Evolutionary conservation across 2,797 vertebrate species (phyloP).

Genomic region (Poecile montanus): DNA sequence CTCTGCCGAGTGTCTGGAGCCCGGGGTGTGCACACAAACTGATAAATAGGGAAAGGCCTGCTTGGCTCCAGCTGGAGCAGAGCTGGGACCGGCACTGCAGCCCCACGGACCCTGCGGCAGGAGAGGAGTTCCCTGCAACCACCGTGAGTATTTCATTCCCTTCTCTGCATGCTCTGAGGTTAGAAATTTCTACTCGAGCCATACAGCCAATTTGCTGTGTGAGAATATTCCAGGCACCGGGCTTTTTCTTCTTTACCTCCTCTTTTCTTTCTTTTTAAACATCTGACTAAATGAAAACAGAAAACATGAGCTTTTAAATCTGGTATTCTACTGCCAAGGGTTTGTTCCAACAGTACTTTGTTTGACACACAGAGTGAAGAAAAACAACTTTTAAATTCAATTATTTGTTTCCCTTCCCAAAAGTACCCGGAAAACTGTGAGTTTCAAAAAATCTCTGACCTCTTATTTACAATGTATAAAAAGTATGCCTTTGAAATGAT

Average conservation of each 20-base stretch:
- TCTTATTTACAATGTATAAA: not conserved
- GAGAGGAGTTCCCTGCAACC: not conserved
- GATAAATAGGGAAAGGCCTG: slow-evolving; percentile 73
- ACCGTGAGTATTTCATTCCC: slow-evolving; percentile 60
- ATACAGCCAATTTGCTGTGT: not conserved
- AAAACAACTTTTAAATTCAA: not conserved
- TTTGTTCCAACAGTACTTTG: not conserved
- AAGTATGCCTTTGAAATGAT: not conserved
- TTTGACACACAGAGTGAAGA: not conserved
- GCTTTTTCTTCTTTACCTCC: not conserved
- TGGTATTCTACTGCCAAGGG: not conserved
- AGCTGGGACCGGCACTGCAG: slow-evolving; percentile 2
- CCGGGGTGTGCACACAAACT: slow-evolving; percentile 47
- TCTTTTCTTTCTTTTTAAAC: not conserved
- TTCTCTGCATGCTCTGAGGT: slow-evolving; percentile 2
- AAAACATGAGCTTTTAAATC: not conserved
- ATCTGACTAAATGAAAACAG: not conserved
- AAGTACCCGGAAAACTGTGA: not conserved
- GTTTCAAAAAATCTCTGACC: not conserved
- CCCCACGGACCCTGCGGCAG: not conserved
- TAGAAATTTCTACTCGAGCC: not conserved
- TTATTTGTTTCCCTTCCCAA: not conserved
- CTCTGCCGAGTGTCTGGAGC: slow-evolving; percentile 78
- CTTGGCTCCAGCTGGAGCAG: slow-evolving; percentile 62
- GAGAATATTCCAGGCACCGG: not conserved